Percentiles rank a stretch among this genome's conserved stretches.
Conservation (phyloP, 1,140 invertebrate genomes). For the Teleopsis dalmanni region DNA sequence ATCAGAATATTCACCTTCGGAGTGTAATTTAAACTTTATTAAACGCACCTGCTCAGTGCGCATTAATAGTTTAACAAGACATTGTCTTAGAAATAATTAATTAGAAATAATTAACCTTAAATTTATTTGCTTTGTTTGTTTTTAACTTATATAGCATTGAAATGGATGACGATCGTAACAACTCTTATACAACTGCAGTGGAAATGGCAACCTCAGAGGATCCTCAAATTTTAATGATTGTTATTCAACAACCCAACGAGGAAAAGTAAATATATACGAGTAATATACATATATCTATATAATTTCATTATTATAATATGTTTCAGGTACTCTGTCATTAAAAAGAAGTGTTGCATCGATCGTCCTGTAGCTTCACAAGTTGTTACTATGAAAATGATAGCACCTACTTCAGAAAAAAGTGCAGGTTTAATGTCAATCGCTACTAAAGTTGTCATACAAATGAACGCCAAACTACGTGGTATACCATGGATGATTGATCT, state of each 20-base stretch:
- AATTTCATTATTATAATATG: not conserved
- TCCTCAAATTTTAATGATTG: conserved; percentile 58
- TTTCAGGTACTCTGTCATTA: conserved; percentile 49
- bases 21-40: no score
- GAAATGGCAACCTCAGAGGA: conserved; percentile 50
- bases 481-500: conserved; percentile 69
- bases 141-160: no score
- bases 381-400: conserved; percentile 50
- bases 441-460: conserved; percentile 76
- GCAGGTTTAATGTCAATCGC: conserved; percentile 57
- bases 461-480: conserved; percentile 83
- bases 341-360: conserved; percentile 74
- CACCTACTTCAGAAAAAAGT: conserved; percentile 25
- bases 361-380: conserved; percentile 65
- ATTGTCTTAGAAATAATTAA: conserved; percentile 12
- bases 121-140: no score
- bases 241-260: conserved; percentile 55
- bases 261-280: conserved; percentile 27
- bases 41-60: not conserved
- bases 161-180: conserved; percentile 44
- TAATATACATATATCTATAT: not conserved
- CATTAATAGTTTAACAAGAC: not conserved
- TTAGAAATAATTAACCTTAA: conserved; percentile 20
- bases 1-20: no score
- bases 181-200: conserved; percentile 49